Conservation (phyloP, 2,113 vertebrate species). For the Rhea pennata region DNA sequence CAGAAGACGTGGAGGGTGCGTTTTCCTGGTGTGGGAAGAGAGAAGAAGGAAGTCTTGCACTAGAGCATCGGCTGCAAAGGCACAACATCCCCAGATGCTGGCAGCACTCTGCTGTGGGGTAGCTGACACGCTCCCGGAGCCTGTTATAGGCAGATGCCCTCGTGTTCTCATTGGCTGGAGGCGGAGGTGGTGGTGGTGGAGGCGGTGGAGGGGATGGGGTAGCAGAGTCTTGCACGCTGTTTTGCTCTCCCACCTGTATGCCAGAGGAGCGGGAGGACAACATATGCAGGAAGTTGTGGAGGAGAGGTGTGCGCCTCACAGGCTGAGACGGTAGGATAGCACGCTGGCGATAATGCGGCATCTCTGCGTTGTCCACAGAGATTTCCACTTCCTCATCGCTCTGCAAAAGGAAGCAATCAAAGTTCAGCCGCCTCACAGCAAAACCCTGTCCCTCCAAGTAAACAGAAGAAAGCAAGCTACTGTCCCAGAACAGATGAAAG, state of each 20-base stretch:
- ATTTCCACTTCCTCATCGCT: conserved; percentile 96
- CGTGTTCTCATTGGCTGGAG: conserved; percentile 81
- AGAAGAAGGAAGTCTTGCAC: conserved; percentile 83
- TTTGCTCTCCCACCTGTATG: conserved; percentile 87
- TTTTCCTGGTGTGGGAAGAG: conserved; percentile 82
- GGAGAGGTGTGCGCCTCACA: conserved; percentile 94
- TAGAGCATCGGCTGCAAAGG: conserved; percentile 93
- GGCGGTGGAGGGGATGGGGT: conserved; percentile 85
- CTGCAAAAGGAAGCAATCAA: conserved; percentile 70
- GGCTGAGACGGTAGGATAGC: conserved; percentile 94
- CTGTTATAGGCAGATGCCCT: conserved; percentile 87
- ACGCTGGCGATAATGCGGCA: conserved; percentile 94
- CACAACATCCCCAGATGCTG: conserved; percentile 96
- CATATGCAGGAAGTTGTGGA: conserved; percentile 99
- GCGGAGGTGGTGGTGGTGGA: conserved; percentile 82
- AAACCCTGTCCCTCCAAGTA: background rate
- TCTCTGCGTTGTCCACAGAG: conserved; percentile 94
- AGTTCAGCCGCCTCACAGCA: background rate
- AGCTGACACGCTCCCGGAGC: conserved; percentile 85
- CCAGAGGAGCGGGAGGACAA: conserved; percentile 94
- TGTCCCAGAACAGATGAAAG: background rate
- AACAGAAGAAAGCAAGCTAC: conserved; percentile 17
- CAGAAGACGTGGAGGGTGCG: conserved; percentile 79
- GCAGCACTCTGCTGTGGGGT: conserved; percentile 89
- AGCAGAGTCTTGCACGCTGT: conserved; percentile 81